These are phyloP conservation scores for Centropus bengalensis DNA, from an alignment of 2,113 vertebrate genomes.

Conservation along the genomic window DNA sequence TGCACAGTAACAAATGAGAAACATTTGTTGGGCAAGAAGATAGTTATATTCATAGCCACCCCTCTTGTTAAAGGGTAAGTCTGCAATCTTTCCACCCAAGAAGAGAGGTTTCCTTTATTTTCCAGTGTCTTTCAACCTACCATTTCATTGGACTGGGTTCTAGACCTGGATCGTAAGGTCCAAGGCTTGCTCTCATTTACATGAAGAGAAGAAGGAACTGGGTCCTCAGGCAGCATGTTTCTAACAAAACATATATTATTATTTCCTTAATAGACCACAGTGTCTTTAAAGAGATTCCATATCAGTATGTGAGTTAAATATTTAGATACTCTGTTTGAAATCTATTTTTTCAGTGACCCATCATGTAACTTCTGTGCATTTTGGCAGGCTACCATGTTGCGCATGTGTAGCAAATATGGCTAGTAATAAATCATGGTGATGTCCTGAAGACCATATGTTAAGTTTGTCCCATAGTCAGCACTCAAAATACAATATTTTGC, in stretches of 20 bases:
- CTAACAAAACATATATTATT: constrained; percentile 35
- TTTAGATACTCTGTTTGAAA: constrained; percentile 57
- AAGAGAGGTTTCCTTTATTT: background rate
- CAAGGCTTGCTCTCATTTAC: background rate
- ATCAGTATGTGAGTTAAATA: constrained; percentile 34
- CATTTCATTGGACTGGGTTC: background rate
- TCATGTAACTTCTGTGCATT: constrained; percentile 27
- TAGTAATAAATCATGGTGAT: constrained; percentile 23
- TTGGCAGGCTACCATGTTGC: constrained; percentile 41
- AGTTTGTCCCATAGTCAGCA: constrained; percentile 21
- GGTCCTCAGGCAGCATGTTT: background rate
- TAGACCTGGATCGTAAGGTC: background rate
- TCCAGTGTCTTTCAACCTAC: background rate
- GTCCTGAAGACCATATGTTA: constrained; percentile 27
- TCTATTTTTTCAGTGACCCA: constrained; percentile 46
- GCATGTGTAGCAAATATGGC: constrained; percentile 58
- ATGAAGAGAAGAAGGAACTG: background rate
- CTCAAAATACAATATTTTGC: constrained; percentile 51
- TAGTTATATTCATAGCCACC: too few species aligned
- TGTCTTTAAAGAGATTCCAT: constrained; percentile 44
- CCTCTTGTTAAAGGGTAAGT: fast-evolving
- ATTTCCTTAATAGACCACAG: constrained; percentile 50
- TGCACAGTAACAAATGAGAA: background rate
- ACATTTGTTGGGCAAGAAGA: background rate
- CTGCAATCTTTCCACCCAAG: background rate